These are phyloP conservation scores for Merodon equestris DNA, from an alignment of 2,888 invertebrate genomes.

Conservation along the genomic window DNA sequence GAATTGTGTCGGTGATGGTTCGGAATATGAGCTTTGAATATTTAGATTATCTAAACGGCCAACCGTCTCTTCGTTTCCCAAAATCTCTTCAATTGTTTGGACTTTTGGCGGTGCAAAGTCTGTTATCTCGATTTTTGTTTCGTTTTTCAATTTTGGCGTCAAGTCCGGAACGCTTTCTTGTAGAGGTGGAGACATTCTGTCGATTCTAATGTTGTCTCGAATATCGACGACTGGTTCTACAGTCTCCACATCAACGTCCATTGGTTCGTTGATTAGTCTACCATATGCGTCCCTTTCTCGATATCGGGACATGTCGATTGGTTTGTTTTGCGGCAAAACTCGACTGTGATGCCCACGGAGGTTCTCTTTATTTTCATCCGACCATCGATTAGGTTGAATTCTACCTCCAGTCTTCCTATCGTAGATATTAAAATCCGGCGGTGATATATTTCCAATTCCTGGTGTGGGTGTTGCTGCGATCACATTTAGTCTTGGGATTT, in stretches of 20 bases:
- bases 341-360: slow-evolving; percentile 37
- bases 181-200: slow-evolving; percentile 73
- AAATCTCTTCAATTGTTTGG: slow-evolving; percentile 36
- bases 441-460: slow-evolving; percentile 63
- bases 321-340: slow-evolving; percentile 74
- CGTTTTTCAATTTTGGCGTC: slow-evolving; percentile 71
- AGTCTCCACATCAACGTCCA: slow-evolving; percentile 73
- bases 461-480: slow-evolving; percentile 77
- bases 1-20: slow-evolving; percentile 8
- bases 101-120: slow-evolving; percentile 69
- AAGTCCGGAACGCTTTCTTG: slow-evolving; percentile 70
- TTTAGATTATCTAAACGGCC: slow-evolving; percentile 70
- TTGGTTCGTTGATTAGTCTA: slow-evolving; percentile 52
- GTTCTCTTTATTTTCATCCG: slow-evolving; percentile 72
- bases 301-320: slow-evolving; percentile 75
- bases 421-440: slow-evolving; percentile 69
- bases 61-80: slow-evolving; percentile 63
- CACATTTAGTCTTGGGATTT: slow-evolving; percentile 72
- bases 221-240: slow-evolving; percentile 73
- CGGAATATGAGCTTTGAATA: slow-evolving; percentile 53
- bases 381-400: slow-evolving; percentile 69
- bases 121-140: slow-evolving; percentile 74
- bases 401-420: slow-evolving; percentile 56
- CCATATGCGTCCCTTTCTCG: slow-evolving; percentile 38
- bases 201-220: slow-evolving; percentile 73